Evolutionary conservation across 2,888 invertebrate species (phyloP).

Genomic region (Chrysopilus asiliformis): DNA sequence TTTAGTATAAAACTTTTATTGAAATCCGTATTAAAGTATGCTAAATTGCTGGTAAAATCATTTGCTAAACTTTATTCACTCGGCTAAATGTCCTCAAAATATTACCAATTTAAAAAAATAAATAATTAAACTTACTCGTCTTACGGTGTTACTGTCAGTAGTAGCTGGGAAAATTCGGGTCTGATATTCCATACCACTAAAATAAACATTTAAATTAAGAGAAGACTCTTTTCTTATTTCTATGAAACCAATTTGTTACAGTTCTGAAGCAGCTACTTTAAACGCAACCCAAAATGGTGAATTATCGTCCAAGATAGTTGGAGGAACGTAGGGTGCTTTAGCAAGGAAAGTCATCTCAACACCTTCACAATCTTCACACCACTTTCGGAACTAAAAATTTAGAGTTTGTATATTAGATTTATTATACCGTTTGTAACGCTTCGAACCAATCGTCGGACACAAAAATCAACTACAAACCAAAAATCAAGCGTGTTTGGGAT

Average conservation of each 20-base stretch:
- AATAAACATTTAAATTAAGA: conserved; percentile 10
- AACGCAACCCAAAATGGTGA: conserved; percentile 65
- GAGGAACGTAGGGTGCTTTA: conserved; percentile 44
- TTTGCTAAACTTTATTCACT: too few species aligned
- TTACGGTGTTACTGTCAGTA: conserved; percentile 67
- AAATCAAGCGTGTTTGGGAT: neutral
- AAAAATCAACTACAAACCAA: neutral
- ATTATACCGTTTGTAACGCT: too few species aligned
- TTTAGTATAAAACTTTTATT: too few species aligned
- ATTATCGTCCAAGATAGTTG: conserved; percentile 46
- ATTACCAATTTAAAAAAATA: too few species aligned
- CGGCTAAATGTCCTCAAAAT: too few species aligned
- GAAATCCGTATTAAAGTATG: too few species aligned
- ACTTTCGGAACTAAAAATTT: conserved; percentile 21
- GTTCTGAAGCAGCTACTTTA: conserved; percentile 43
- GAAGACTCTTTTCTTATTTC: neutral
- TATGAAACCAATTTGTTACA: conserved; percentile 30
- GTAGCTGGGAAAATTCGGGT: conserved; percentile 59
- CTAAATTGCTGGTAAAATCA: too few species aligned
- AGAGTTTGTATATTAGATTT: too few species aligned
- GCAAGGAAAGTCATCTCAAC: conserved; percentile 52
- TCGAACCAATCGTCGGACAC: too few species aligned
- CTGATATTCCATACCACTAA: conserved; percentile 36
- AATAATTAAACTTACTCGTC: too few species aligned
- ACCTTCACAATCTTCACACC: conserved; percentile 58